Evolutionary conservation across 2,797 vertebrate species (phyloP).

Genomic region (Pagetopsis macropterus): DNA sequence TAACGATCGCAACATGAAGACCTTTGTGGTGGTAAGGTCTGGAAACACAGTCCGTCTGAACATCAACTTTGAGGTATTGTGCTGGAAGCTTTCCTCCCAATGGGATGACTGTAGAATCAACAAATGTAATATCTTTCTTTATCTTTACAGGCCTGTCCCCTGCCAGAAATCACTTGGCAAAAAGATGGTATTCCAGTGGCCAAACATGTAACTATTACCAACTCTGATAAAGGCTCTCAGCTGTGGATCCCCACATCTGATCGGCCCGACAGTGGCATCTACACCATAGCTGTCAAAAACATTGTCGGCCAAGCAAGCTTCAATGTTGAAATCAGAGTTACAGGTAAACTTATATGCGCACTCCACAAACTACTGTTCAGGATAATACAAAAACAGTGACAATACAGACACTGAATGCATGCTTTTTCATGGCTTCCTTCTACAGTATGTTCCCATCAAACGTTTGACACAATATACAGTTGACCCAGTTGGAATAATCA

Average conservation of each 20-base stretch:
- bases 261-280: slow-evolving; percentile 84
- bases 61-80: slow-evolving; percentile 87
- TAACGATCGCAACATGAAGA: slow-evolving; percentile 81
- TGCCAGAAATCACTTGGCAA: slow-evolving; percentile 87
- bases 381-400: neutral
- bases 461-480: neutral
- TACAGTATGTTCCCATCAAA: too few relatives aligned
- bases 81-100: neutral
- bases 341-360: slow-evolving; percentile 81
- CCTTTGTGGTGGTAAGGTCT: slow-evolving; percentile 81
- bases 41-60: slow-evolving; percentile 85
- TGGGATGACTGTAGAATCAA: neutral
- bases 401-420: neutral
- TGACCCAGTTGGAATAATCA: neutral
- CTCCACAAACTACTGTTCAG: neutral
- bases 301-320: slow-evolving; percentile 82
- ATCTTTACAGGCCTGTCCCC: slow-evolving; percentile 84
- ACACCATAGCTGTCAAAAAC: slow-evolving; percentile 84
- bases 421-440: neutral
- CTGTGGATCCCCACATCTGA: slow-evolving; percentile 87
- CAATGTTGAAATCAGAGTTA: slow-evolving; percentile 86
- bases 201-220: slow-evolving; percentile 80
- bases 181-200: slow-evolving; percentile 86
- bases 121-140: neutral
- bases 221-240: slow-evolving; percentile 82